Evolutionary conservation across 2,888 invertebrate genomes (phyloP).

Genomic region (Cybosia mesomella): DNA sequence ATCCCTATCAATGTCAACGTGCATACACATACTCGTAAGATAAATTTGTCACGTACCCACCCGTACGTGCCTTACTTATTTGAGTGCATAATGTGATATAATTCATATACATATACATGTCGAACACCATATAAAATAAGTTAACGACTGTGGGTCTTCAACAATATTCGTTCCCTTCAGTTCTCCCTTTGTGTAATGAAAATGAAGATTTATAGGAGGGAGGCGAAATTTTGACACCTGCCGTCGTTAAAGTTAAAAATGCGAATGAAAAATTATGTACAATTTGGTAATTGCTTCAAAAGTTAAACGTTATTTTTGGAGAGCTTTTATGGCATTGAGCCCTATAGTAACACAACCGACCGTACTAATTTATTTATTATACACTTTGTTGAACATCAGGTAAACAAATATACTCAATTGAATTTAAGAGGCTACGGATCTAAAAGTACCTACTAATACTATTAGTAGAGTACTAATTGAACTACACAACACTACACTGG

Average conservation of each 20-base stretch:
- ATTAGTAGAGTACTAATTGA: too few relatives aligned
- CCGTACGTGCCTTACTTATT: neutral
- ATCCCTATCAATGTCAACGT: neutral
- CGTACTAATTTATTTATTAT: neutral
- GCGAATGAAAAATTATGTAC: conserved; percentile 43
- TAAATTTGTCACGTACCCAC: neutral
- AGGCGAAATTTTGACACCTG: conserved; percentile 48
- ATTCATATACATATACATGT: conserved; percentile 26
- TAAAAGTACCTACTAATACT: too few relatives aligned
- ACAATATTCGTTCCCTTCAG: conserved; percentile 46
- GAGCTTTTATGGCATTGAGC: neutral
- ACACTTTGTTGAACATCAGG: too few relatives aligned
- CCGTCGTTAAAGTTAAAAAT: conserved; percentile 34
- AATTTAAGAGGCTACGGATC: too few relatives aligned
- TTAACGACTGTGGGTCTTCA: conserved; percentile 48
- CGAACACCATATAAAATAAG: conserved; percentile 49
- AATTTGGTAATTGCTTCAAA: conserved; percentile 38
- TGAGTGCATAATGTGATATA: conserved; percentile 2
- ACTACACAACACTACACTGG: too few relatives aligned
- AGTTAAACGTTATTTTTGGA: conserved; percentile 16
- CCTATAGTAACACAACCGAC: neutral
- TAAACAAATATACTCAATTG: too few relatives aligned
- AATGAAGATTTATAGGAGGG: conserved; percentile 56
- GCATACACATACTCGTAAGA: neutral
- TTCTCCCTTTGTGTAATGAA: conserved; percentile 50